Conservation (phyloP, 2,797 vertebrate species). For the Emydoidea blandingii region DNA sequence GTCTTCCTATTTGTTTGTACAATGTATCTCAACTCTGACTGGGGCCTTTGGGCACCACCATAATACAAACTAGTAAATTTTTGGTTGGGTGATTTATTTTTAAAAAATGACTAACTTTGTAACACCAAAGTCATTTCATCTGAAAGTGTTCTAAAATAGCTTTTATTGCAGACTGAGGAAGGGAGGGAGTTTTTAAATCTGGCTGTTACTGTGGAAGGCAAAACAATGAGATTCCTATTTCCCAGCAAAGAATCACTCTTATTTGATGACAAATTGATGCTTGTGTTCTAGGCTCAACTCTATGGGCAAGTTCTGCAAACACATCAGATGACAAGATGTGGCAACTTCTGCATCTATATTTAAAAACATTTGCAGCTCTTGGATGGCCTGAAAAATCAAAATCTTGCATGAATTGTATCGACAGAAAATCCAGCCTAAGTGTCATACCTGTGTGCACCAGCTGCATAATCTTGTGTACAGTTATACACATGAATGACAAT, state of each 20-base stretch:
- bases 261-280: background rate
- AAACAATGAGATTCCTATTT: background rate
- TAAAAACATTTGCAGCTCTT: background rate
- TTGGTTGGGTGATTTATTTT: background rate
- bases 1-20: background rate
- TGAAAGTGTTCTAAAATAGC: background rate
- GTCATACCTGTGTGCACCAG: background rate
- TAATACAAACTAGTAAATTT: fast-evolving
- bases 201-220: background rate
- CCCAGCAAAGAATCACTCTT: background rate
- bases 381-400: background rate
- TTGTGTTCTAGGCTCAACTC: background rate
- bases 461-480: background rate
- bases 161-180: background rate
- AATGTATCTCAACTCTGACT: background rate
- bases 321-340: background rate
- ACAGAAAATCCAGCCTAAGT: background rate
- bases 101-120: background rate
- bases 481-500: fast-evolving
- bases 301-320: background rate
- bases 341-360: background rate
- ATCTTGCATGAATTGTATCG: background rate
- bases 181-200: background rate
- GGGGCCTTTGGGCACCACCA: background rate
- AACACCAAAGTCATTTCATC: background rate